These are phyloP conservation scores for Oxystoma pomonae DNA, from an alignment of 2,888 invertebrate species.

Conservation along the genomic window DNA sequence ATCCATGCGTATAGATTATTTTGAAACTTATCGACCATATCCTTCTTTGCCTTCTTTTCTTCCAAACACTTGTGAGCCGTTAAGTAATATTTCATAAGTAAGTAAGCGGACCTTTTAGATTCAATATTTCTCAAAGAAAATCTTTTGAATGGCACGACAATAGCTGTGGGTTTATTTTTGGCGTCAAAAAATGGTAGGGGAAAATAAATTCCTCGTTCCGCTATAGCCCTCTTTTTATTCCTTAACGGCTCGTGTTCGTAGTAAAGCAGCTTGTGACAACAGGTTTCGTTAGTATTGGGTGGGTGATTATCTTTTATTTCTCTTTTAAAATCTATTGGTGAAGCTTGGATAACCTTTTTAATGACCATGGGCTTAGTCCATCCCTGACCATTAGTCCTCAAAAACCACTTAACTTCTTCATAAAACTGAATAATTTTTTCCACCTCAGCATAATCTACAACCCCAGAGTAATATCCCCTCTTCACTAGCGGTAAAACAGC, in stretches of 20 bases:
- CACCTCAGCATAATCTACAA: slow-evolving; percentile 53
- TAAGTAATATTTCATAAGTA: slow-evolving; percentile 54
- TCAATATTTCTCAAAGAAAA: slow-evolving; percentile 49
- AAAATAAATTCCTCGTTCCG: slow-evolving; percentile 25
- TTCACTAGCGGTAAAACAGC: slow-evolving; percentile 58
- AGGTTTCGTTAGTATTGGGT: slow-evolving; percentile 19
- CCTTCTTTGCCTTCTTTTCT: slow-evolving; percentile 41
- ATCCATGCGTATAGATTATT: slow-evolving; percentile 55
- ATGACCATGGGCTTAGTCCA: slow-evolving; percentile 48
- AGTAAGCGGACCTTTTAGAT: slow-evolving; percentile 43
- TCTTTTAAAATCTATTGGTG: slow-evolving; percentile 24
- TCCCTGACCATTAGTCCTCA: slow-evolving; percentile 56
- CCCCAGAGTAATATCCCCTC: slow-evolving; percentile 60
- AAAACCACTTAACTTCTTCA: slow-evolving; percentile 54
- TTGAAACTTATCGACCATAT: slow-evolving; percentile 48
- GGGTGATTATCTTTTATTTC: slow-evolving; percentile 11
- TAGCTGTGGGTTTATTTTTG: slow-evolving; percentile 48
- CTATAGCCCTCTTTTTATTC: slow-evolving; percentile 9
- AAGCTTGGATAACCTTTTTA: slow-evolving; percentile 17
- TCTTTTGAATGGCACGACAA: slow-evolving; percentile 57
- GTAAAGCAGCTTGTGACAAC: slow-evolving; percentile 29
- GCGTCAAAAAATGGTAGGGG: slow-evolving; percentile 60
- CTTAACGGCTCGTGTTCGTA: slow-evolving; percentile 27
- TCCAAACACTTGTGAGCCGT: slow-evolving; percentile 49
- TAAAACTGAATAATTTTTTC: slow-evolving; percentile 54